Evolutionary conservation across 2,797 vertebrate genomes (phyloP).

Genomic region (Neoniphon sammara): DNA sequence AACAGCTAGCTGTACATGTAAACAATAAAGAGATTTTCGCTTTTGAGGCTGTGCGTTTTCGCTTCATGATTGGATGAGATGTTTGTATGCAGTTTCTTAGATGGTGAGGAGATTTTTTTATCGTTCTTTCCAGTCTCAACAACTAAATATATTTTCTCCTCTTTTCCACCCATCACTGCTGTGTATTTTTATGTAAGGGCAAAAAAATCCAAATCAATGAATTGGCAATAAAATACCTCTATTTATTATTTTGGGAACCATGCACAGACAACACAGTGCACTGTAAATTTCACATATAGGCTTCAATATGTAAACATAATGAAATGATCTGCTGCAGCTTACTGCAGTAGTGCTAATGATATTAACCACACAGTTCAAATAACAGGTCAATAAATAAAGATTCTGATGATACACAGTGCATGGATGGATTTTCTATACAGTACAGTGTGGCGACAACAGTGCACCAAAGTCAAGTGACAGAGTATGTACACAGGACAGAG

Average conservation of each 20-base stretch:
- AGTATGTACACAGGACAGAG: conserved; percentile 34
- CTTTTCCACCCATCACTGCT: background rate
- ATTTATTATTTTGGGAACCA: conserved; percentile 58
- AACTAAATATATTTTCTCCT: background rate
- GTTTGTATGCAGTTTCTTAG: background rate
- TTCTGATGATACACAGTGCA: conserved; percentile 47
- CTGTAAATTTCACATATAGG: conserved; percentile 50
- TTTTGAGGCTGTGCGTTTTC: conserved; percentile 26
- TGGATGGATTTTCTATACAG: conserved; percentile 46
- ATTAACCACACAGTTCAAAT: conserved; percentile 54
- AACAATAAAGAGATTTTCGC: conserved; percentile 60
- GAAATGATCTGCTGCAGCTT: conserved; percentile 24
- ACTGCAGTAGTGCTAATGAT: conserved; percentile 37
- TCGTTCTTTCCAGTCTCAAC: no score
- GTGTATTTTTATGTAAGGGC: background rate
- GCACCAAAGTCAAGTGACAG: conserved; percentile 52
- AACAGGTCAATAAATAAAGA: conserved; percentile 69
- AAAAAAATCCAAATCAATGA: conserved; percentile 15
- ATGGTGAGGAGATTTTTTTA: no score
- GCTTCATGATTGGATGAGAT: background rate
- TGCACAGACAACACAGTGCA: conserved; percentile 68
- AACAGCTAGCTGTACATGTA: conserved; percentile 33
- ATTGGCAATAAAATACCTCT: conserved; percentile 59
- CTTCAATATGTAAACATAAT: conserved; percentile 70
- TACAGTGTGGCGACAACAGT: conserved; percentile 60